Evolutionary conservation across 1,140 invertebrate species (phyloP).

Genomic region (Drosophila takahashii): DNA sequence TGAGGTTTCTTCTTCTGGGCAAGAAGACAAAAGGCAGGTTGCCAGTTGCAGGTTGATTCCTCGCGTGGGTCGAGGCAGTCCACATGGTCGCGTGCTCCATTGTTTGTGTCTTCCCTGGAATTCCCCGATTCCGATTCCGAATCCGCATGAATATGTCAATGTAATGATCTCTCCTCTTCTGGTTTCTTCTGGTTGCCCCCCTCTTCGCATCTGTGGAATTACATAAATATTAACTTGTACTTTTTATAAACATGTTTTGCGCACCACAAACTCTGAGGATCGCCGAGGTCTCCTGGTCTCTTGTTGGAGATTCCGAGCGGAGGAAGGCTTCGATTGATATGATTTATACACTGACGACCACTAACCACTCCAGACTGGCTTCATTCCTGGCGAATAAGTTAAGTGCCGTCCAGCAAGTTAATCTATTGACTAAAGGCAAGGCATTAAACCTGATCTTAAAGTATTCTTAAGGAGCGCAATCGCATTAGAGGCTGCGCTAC

Average conservation of each 20-base stretch:
- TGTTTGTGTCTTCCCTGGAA: conserved; percentile 46
- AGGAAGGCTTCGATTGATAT: conserved; percentile 58
- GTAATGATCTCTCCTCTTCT: conserved; percentile 64
- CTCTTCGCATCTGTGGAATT: conserved; percentile 65
- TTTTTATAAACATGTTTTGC: conserved; percentile 78
- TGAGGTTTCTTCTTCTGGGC: conserved; percentile 11
- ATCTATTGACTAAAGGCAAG: neutral
- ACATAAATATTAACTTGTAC: conserved; percentile 82
- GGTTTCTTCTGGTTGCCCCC: conserved; percentile 26
- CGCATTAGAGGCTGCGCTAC: neutral
- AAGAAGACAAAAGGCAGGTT: conserved; percentile 38
- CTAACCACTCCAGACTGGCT: conserved; percentile 8
- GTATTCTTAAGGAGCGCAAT: neutral
- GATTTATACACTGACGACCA: conserved; percentile 67
- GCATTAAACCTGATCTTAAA: neutral
- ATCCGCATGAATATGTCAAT: conserved; percentile 77
- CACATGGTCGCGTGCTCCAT: conserved; percentile 56
- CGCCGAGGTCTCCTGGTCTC: conserved; percentile 1
- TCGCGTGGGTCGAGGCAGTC: conserved; percentile 37
- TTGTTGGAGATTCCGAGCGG: conserved; percentile 23
- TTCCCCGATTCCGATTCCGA: conserved; percentile 47
- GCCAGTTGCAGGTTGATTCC: conserved; percentile 38
- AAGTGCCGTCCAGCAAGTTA: conserved; percentile 9
- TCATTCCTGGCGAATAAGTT: conserved; percentile 4
- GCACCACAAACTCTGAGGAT: conserved; percentile 16